Evolutionary conservation across 2,888 invertebrate species (phyloP).

Genomic region (Stenodera caucasica): DNA sequence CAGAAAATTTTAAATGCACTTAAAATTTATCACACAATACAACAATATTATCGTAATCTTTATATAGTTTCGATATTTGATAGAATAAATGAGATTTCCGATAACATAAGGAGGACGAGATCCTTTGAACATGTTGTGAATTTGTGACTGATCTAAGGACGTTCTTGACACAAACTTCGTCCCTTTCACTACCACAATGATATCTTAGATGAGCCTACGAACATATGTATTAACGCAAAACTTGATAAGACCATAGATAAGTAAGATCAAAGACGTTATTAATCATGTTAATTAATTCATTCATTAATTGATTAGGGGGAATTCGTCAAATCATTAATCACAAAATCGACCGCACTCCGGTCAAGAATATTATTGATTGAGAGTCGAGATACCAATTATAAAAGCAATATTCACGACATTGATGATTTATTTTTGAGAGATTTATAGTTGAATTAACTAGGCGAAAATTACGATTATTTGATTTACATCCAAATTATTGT

Average conservation of each 20-base stretch:
- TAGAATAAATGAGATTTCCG: background rate
- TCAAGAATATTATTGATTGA: too few relatives aligned
- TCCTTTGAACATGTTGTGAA: constrained; percentile 40
- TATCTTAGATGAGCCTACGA: constrained; percentile 7
- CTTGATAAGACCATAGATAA: constrained; percentile 1
- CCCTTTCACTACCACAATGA: constrained; percentile 14
- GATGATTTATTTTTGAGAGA: background rate
- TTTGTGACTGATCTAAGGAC: constrained; percentile 23
- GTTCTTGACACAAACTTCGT: constrained; percentile 16
- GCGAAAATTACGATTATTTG: background rate
- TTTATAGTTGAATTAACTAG: background rate
- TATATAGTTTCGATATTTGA: background rate
- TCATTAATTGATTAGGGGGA: too few relatives aligned
- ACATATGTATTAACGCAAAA: background rate
- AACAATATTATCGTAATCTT: background rate
- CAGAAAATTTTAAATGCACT: background rate
- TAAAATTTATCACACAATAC: background rate
- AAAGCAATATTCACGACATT: background rate
- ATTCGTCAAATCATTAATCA: too few relatives aligned
- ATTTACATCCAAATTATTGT: too few relatives aligned
- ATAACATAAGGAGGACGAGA: constrained; percentile 11
- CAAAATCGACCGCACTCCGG: too few relatives aligned
- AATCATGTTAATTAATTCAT: background rate
- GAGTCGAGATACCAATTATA: too few relatives aligned
- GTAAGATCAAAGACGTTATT: background rate